Conservation (phyloP, 2,113 vertebrate genomes). For the Chelonoidis abingdonii region DNA sequence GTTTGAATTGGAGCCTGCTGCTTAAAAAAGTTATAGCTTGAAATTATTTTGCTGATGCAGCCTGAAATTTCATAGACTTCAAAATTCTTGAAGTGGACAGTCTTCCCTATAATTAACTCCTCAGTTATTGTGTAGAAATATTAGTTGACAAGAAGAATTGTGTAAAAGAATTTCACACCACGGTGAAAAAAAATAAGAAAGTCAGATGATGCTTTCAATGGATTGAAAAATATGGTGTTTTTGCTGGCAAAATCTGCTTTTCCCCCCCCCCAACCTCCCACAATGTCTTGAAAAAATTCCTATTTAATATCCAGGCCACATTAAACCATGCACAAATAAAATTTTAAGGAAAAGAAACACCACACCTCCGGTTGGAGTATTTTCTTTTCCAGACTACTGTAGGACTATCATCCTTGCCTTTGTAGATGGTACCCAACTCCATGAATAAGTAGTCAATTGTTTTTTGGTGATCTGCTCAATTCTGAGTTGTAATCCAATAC, state of each 20-base stretch:
- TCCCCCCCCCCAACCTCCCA: too few species aligned
- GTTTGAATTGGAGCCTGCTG: neutral
- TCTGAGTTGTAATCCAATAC: neutral
- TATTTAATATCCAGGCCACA: neutral
- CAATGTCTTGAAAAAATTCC: neutral
- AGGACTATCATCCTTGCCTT: neutral
- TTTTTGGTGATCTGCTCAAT: neutral
- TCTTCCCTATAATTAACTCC: conserved; percentile 16
- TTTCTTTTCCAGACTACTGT: neutral
- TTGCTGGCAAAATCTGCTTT: neutral
- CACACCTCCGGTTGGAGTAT: neutral
- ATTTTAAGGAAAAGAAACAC: neutral
- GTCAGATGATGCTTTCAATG: neutral
- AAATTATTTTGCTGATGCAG: conserved; percentile 14
- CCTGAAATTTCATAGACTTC: neutral
- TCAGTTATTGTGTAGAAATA: conserved; percentile 28
- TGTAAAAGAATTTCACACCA: neutral
- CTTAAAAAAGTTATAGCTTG: neutral
- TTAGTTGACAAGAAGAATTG: conserved; percentile 30
- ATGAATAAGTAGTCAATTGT: neutral
- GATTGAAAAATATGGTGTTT: neutral
- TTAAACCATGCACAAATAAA: neutral
- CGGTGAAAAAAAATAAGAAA: neutral
- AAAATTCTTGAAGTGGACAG: neutral
- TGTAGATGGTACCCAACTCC: neutral